Evolutionary conservation across 2,113 vertebrate genomes (phyloP).

Genomic region (Carollia perspicillata): DNA sequence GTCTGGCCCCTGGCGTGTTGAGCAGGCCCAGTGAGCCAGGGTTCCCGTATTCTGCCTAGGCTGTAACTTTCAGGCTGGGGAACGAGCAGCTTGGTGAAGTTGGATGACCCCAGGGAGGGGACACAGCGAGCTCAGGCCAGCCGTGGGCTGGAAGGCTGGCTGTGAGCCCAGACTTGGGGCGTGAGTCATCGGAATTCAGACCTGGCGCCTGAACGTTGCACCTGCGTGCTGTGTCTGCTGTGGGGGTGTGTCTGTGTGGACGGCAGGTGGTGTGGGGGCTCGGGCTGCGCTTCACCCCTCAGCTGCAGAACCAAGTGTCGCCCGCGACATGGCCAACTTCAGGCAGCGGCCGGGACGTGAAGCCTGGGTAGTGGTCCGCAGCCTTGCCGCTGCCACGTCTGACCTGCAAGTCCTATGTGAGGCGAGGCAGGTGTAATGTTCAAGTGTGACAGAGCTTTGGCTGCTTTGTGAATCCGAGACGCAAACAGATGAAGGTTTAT

Average conservation of each 20-base stretch:
- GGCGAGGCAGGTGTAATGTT: rapidly evolving
- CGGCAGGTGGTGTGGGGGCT: neutral
- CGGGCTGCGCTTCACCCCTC: neutral
- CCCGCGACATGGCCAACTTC: neutral
- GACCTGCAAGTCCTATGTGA: neutral
- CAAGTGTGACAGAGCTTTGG: neutral
- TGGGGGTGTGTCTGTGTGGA: neutral
- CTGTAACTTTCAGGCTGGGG: neutral
- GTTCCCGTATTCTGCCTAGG: neutral
- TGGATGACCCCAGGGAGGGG: neutral
- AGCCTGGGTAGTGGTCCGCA: neutral
- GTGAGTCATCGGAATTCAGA: constrained; percentile 54
- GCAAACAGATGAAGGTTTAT: too few relatives aligned
- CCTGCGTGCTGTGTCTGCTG: neutral
- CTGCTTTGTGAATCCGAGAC: neutral
- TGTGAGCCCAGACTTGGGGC: rapidly evolving
- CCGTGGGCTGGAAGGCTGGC: rapidly evolving
- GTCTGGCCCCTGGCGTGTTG: rapidly evolving
- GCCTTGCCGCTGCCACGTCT: neutral
- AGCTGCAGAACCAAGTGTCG: neutral
- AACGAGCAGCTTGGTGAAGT: constrained; percentile 56
- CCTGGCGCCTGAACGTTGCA: neutral
- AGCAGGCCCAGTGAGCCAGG: constrained; percentile 62
- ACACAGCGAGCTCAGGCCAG: rapidly evolving
- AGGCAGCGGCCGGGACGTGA: rapidly evolving